Conservation (phyloP, 2,888 invertebrate species). For the Lasiommata megera region DNA sequence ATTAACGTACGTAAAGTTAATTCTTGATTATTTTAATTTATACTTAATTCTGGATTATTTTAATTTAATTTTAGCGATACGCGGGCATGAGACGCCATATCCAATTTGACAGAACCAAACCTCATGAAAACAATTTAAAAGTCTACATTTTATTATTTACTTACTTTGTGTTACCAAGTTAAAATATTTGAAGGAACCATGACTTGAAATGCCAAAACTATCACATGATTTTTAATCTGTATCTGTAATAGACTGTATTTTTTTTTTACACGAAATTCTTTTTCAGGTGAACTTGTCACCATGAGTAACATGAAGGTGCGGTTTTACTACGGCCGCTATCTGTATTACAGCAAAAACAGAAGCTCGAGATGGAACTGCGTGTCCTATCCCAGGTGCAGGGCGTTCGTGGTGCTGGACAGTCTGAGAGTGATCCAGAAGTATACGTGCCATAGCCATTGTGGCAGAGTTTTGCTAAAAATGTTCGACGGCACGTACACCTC, state of each 20-base stretch:
- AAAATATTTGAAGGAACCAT: too few species aligned
- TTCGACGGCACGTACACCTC: slow-evolving; percentile 13
- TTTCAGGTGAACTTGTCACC: slow-evolving; percentile 26
- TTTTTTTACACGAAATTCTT: slow-evolving; percentile 1
- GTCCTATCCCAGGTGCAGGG: slow-evolving; percentile 31
- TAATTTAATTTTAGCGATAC: too few species aligned
- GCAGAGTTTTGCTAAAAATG: background rate
- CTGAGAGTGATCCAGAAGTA: background rate
- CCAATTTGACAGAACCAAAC: too few species aligned
- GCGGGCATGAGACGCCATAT: too few species aligned
- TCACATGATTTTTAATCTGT: too few species aligned
- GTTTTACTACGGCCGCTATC: slow-evolving; percentile 17
- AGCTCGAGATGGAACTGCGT: slow-evolving; percentile 33
- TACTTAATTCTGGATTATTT: too few species aligned
- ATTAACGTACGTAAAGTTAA: too few species aligned
- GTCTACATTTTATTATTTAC: too few species aligned
- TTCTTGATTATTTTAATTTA: too few species aligned
- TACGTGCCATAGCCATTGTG: slow-evolving; percentile 10
- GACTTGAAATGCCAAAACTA: too few species aligned
- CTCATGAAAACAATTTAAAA: too few species aligned
- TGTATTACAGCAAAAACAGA: slow-evolving; percentile 34
- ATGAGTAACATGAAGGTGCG: slow-evolving; percentile 27
- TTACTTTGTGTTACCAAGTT: too few species aligned
- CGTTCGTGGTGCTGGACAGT: slow-evolving; percentile 18
- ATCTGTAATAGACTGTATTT: background rate